Base-by-base conservation (phyloP, 2,797 vertebrate genomes). In the Hemitrygon akajei region DNA sequence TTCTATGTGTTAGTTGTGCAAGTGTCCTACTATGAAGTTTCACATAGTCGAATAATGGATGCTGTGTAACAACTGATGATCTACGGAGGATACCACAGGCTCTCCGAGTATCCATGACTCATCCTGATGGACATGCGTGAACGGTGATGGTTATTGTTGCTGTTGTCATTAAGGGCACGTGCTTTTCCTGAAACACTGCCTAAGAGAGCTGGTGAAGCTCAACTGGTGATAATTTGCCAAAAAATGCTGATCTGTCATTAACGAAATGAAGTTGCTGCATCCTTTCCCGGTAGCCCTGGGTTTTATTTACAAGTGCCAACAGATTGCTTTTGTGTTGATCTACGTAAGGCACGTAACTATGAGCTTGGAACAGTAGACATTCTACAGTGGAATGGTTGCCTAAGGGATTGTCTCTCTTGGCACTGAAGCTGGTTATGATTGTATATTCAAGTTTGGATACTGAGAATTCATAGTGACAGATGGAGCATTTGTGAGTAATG, bases 401-500 rank as follows among this genome's bases (percentile, higher is more conserved):
- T 22, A 18, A 63, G 66, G n/a, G 60, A 89, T 66, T 69, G 71
- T 34, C 60, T 89, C 60, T 63, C 63, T 34, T 34, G 20, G 86
- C 34, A 34, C 69, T 89, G 86, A 69, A 89, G 60, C 60, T 89
- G 60, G 60, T 89, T 63, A 89, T 37, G 86, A 89, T 69, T 89
- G 86, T 37, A 63, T 20, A 63, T 89, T 89, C 63, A 34, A 87
- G 58, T 63, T 87, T 87, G 84, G n/a, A n/a, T 66, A 9, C 84
- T 34, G n/a, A 89, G 63, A 20, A 89, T 69, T 89, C 86, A 37
- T 69, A n/a, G 86, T 22, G 66, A 89, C 86, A 89, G 63, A n/a
- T 89, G 86, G 60, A 69, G 34, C 86, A 89, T 89, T 89, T n/a
- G 66, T 89, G 86, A 89, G n/a, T 22, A 89, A 69, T 69, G 69